Percentiles rank a stretch among this genome's conserved stretches.
phyloP scores from a whole-genome alignment of 2,888 invertebrate genomes.

The Eupithecia pulchellata region DNA sequence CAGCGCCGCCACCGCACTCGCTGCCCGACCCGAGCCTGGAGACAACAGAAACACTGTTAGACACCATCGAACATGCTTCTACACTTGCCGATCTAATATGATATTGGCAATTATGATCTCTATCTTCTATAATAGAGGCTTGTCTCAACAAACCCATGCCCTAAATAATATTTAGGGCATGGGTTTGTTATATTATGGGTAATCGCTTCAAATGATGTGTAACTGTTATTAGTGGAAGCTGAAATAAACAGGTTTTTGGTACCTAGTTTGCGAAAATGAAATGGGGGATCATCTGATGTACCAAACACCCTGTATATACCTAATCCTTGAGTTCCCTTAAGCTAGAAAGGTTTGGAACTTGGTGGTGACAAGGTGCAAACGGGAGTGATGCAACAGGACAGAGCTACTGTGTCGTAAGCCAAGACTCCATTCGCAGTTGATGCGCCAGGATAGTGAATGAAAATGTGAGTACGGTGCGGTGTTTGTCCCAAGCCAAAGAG shows the following conservation, averaged over 20 bases:
- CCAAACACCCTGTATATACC: too few species aligned
- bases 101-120: not conserved
- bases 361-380: not conserved
- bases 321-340: too few species aligned
- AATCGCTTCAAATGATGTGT: not conserved
- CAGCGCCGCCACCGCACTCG: constrained; percentile 82
- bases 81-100: not conserved
- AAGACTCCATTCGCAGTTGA: not conserved
- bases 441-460: not conserved
- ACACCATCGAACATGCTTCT: not conserved
- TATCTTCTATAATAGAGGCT: too few species aligned
- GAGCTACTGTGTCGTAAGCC: not conserved
- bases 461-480: not conserved
- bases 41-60: constrained; percentile 51
- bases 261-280: too few species aligned
- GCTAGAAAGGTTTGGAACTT: not conserved
- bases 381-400: not conserved
- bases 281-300: too few species aligned
- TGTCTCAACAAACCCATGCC: too few species aligned
- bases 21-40: constrained; percentile 88
- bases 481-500: not conserved
- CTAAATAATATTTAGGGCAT: too few species aligned
- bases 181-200: too few species aligned
- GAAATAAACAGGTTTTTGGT: too few species aligned
- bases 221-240: not conserved